Percentiles rank a stretch among this genome's conserved stretches.
Evolutionary conservation across 2,888 invertebrate species (phyloP).

Genomic region (Entomobrya multifasciata): DNA sequence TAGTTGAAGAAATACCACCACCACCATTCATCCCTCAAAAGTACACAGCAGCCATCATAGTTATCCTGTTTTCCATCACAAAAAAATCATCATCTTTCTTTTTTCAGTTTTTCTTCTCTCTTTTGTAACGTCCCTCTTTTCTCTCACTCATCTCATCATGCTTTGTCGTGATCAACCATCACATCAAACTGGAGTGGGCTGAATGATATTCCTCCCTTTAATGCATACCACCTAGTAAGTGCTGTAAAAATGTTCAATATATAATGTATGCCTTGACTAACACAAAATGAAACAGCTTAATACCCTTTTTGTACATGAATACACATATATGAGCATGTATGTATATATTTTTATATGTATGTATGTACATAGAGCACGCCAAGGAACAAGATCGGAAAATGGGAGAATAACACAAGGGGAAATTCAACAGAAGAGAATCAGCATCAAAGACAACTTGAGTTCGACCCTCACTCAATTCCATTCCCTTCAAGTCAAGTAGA

Average conservation of each 20-base stretch:
- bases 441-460: conserved; percentile 38
- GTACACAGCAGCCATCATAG: conserved; percentile 72
- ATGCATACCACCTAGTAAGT: not conserved
- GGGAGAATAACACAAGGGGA: conserved; percentile 64
- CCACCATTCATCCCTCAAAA: conserved; percentile 48
- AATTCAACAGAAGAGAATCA: conserved; percentile 41
- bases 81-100: conserved; percentile 71
- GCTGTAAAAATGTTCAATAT: conserved; percentile 4
- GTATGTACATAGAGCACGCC: not conserved
- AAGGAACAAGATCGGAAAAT: conserved; percentile 32
- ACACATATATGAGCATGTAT: not conserved
- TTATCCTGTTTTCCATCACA: conserved; percentile 72
- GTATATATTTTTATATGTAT: not conserved
- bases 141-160: conserved; percentile 38
- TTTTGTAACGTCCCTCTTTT: conserved; percentile 48
- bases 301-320: no score
- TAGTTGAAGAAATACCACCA: conserved; percentile 49
- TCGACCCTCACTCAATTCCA: conserved; percentile 65
- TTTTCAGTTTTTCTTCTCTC: conserved; percentile 1
- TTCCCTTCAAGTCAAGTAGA: conserved; percentile 69
- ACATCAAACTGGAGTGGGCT: conserved; percentile 42
- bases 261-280: conserved; percentile 22
- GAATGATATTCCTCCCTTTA: conserved; percentile 20
- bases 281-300: no score
- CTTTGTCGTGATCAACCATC: conserved; percentile 59